These are phyloP conservation scores for Metacarcinus magister DNA, from an alignment of 2,888 invertebrate genomes.

Conservation along the genomic window DNA sequence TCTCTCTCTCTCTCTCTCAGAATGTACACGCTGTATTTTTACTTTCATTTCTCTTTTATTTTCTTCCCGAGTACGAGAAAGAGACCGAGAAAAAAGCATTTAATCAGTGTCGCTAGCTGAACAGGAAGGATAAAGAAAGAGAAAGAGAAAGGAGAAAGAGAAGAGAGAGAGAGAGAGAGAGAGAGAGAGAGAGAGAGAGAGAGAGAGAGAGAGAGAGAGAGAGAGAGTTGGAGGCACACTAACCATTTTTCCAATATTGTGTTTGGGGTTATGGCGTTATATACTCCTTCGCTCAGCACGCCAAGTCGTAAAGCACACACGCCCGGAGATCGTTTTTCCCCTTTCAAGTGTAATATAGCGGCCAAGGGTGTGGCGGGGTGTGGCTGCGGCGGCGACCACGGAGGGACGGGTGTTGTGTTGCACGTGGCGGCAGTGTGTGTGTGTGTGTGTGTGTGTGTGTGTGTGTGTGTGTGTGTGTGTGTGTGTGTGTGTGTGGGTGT, in stretches of 20 bases:
- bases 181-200: slow-evolving; percentile 20
- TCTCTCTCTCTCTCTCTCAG: too few species aligned
- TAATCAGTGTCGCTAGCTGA: too few species aligned
- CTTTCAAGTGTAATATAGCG: background rate
- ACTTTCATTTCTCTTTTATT: too few species aligned
- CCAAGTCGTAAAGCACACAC: background rate
- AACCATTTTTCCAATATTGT: slow-evolving; percentile 41
- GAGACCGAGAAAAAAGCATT: too few species aligned
- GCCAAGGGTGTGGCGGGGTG: background rate
- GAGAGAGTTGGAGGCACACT: background rate
- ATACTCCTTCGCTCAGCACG: background rate
- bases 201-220: slow-evolving; percentile 14
- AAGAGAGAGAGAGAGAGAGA: slow-evolving; percentile 26
- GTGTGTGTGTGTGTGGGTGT: background rate
- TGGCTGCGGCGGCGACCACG: background rate
- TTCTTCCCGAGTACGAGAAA: too few species aligned
- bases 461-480: background rate
- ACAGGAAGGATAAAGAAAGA: background rate
- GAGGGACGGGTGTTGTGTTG: background rate
- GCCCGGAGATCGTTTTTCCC: background rate
- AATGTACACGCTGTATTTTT: background rate
- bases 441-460: background rate
- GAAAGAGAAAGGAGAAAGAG: background rate
- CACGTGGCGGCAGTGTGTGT: background rate
- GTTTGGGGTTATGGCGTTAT: background rate